Percentiles rank a stretch among this genome's conserved stretches.
phyloP scores from a whole-genome alignment of 2,888 invertebrate genomes.

The Thecophora atra region DNA sequence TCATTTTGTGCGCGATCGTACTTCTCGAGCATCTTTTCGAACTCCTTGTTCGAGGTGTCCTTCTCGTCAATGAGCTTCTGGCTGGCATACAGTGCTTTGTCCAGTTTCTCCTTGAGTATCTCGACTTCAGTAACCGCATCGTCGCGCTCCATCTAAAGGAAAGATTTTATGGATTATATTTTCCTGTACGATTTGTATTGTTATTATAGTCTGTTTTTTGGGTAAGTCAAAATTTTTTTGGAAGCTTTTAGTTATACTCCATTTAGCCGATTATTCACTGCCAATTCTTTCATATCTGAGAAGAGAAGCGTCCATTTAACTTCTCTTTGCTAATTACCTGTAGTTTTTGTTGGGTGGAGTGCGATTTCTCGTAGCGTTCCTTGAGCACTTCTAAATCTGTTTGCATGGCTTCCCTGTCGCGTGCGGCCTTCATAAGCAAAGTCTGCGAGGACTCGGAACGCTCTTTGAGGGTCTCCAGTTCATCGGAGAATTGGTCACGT shows the following conservation, averaged over 20 bases:
- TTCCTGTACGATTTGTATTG: conserved; percentile 58
- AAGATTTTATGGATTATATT: conserved; percentile 10
- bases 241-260: conserved; percentile 31
- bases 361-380: conserved; percentile 89
- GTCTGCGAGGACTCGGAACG: conserved; percentile 83
- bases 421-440: conserved; percentile 81
- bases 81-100: conserved; percentile 83
- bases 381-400: conserved; percentile 87
- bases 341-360: conserved; percentile 83
- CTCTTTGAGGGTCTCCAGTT: conserved; percentile 83
- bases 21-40: conserved; percentile 91
- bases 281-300: conserved; percentile 43
- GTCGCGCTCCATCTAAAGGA: conserved; percentile 81
- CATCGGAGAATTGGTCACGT: conserved; percentile 82
- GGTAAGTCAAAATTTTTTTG: too few relatives aligned
- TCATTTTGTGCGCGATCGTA: conserved; percentile 92
- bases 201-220: too few relatives aligned
- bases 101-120: conserved; percentile 88
- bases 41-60: conserved; percentile 88
- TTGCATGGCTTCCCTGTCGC: conserved; percentile 85
- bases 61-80: conserved; percentile 89
- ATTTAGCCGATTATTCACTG: conserved; percentile 56
- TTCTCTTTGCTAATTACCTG: conserved; percentile 68
- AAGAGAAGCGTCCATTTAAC: not conserved
- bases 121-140: conserved; percentile 86